These are phyloP conservation scores for Brachirus orientalis DNA, from an alignment of 2,113 vertebrate species.

Conservation along the genomic window DNA sequence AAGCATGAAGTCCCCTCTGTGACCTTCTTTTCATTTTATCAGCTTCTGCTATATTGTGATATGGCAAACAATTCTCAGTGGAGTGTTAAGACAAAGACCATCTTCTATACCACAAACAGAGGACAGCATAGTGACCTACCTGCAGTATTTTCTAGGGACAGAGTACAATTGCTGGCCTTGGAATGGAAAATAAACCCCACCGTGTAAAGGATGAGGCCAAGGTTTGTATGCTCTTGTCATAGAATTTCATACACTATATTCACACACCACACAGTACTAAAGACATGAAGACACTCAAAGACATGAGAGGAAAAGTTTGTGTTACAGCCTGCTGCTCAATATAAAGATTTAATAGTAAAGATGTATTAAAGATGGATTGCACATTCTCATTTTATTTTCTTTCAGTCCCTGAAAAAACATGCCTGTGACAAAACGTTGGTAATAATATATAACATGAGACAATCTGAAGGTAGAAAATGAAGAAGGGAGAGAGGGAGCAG, in stretches of 20 bases:
- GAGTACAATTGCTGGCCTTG: conserved; percentile 29
- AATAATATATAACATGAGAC: too few relatives aligned
- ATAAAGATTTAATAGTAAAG: too few relatives aligned
- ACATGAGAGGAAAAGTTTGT: too few relatives aligned
- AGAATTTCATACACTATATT: background rate
- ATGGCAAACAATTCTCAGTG: conserved; percentile 17
- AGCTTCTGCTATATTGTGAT: conserved; percentile 14
- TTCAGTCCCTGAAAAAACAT: too few relatives aligned
- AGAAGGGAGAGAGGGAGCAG: too few relatives aligned
- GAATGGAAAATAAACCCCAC: conserved; percentile 15
- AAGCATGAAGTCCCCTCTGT: background rate
- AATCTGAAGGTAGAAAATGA: too few relatives aligned
- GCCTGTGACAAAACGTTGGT: too few relatives aligned
- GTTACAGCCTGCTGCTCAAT: too few relatives aligned
- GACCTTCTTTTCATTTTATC: conserved; percentile 8
- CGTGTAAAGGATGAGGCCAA: conserved; percentile 17
- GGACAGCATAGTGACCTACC: conserved; percentile 10
- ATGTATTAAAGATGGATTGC: too few relatives aligned
- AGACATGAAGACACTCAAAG: background rate
- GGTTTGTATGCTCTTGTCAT: conserved; percentile 4
- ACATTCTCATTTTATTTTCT: too few relatives aligned
- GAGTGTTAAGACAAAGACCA: conserved; percentile 24
- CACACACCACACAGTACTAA: background rate
- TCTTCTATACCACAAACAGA: conserved; percentile 12
- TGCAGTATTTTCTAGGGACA: conserved; percentile 11